Percentiles rank a stretch among this genome's conserved stretches.
phyloP scores from a whole-genome alignment of 2,888 invertebrate genomes.

The Andrena bucephala region DNA sequence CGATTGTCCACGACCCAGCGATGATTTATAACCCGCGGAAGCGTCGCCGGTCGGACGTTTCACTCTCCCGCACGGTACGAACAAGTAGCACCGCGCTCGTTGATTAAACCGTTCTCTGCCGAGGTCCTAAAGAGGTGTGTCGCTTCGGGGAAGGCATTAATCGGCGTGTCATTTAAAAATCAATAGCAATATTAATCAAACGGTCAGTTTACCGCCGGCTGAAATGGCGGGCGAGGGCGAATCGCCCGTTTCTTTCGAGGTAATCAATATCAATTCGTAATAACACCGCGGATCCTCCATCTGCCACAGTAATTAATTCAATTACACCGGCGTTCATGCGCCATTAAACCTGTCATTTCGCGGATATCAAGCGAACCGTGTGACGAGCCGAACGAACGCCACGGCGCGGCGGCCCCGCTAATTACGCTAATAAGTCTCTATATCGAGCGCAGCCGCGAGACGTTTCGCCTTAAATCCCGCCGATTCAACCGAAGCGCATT shows the following conservation, averaged over 20 bases:
- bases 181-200: background rate
- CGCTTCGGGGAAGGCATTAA: background rate
- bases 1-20: conserved; percentile 14
- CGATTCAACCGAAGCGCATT: conserved; percentile 53
- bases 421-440: conserved; percentile 67
- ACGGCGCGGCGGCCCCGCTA: conserved; percentile 44
- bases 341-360: conserved; percentile 42
- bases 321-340: conserved; percentile 38
- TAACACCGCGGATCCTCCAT: background rate
- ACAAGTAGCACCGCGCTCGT: background rate
- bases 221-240: too few species aligned
- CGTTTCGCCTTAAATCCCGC: conserved; percentile 63
- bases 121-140: background rate
- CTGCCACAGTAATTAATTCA: conserved; percentile 46
- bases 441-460: conserved; percentile 30
- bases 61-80: conserved; percentile 6
- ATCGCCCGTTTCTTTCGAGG: background rate
- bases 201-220: too few species aligned
- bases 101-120: background rate
- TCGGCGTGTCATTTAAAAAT: background rate
- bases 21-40: conserved; percentile 25
- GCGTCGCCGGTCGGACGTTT: conserved; percentile 7
- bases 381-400: conserved; percentile 3
- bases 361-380: conserved; percentile 30
- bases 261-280: conserved; percentile 18